Evolutionary conservation across 2,113 vertebrate species (phyloP).

Genomic region (Bujurquina vittata): DNA sequence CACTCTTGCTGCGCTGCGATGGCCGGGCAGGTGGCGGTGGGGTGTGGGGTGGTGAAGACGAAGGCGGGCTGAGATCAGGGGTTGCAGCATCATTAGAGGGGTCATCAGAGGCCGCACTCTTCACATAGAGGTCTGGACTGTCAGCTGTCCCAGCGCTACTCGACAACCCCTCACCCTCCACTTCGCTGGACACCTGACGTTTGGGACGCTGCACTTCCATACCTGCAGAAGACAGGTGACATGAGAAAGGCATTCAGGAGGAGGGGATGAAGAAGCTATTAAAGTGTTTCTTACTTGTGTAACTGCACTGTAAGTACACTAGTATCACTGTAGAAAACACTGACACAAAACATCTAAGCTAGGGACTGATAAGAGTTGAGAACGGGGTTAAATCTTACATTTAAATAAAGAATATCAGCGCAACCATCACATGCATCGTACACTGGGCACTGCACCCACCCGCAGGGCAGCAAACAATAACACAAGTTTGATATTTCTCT

Average conservation of each 20-base stretch:
- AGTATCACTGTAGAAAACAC: accelerated
- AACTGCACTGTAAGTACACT: neutral
- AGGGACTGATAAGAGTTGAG: neutral
- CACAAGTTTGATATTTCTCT: too few species aligned
- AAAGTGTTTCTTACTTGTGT: neutral
- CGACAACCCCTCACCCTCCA: constrained; percentile 91
- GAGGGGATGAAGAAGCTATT: neutral
- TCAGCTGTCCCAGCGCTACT: constrained; percentile 86
- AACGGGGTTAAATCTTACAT: neutral
- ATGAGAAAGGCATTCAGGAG: neutral
- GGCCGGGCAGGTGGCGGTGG: constrained; percentile 79
- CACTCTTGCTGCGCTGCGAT: constrained; percentile 85
- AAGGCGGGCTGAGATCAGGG: constrained; percentile 89
- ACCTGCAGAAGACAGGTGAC: constrained; percentile 74
- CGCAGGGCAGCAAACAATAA: neutral
- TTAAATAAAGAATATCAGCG: neutral
- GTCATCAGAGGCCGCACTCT: constrained; percentile 78
- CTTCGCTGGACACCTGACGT: constrained; percentile 89
- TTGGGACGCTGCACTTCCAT: constrained; percentile 94
- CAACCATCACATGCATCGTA: too few species aligned
- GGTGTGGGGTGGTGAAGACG: constrained; percentile 84
- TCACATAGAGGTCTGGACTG: constrained; percentile 94
- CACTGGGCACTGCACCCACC: neutral
- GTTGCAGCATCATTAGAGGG: constrained; percentile 91
- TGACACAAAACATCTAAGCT: neutral